phyloP scores from a whole-genome alignment of 2,797 vertebrate species.

The Coracias cyanogaster region DNA sequence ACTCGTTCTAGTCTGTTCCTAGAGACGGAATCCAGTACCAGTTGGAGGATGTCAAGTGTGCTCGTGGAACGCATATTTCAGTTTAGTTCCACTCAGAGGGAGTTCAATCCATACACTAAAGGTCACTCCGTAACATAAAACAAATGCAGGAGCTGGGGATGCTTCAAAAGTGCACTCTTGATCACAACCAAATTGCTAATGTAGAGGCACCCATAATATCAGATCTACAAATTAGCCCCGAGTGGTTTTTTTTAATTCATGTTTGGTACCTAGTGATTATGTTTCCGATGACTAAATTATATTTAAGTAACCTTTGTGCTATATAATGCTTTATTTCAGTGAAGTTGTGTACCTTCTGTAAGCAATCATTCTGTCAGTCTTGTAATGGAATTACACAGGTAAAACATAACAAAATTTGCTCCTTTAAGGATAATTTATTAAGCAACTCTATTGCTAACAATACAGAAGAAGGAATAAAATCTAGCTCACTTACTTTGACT shows the following conservation, averaged over 20 bases:
- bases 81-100: background rate
- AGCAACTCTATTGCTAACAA: background rate
- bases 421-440: background rate
- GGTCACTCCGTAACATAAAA: background rate
- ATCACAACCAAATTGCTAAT: background rate
- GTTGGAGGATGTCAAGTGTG: background rate
- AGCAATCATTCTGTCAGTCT: background rate
- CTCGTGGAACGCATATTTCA: accelerated
- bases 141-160: background rate
- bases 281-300: background rate
- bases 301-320: background rate
- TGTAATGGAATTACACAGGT: background rate
- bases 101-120: background rate
- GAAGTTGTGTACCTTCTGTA: background rate
- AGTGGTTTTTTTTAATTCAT: background rate
- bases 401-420: background rate
- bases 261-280: background rate
- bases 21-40: background rate
- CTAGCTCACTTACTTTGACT: background rate
- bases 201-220: background rate
- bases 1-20: background rate
- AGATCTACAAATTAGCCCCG: background rate
- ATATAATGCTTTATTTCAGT: background rate
- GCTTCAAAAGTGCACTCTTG: background rate
- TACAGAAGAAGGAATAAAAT: background rate